A percentile compares a stretch with the other conserved stretches of the same genome.
Evolutionary conservation across 2,797 vertebrate genomes (phyloP).

Genomic region (Molossus molossus): DNA sequence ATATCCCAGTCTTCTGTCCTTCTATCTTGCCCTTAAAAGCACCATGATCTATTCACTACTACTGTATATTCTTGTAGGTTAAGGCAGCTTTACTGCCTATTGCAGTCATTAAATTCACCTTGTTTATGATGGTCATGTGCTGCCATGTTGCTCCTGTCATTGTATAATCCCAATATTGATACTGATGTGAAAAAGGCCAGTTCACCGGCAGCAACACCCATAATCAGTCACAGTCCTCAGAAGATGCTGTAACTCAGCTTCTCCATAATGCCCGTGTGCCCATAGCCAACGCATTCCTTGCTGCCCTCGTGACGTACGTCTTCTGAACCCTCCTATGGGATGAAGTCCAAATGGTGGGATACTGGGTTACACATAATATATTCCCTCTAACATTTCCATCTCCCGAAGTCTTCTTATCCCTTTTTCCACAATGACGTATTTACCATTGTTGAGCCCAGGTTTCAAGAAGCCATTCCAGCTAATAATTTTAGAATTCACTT

Average conservation of each 20-base stretch:
- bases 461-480: background rate
- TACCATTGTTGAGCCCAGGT: background rate
- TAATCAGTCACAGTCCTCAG: background rate
- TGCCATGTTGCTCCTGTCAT: background rate
- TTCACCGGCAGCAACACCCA: background rate
- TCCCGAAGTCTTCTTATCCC: background rate
- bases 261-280: background rate
- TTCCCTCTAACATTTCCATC: background rate
- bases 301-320: background rate
- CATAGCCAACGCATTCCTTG: background rate
- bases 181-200: background rate
- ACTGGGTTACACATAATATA: background rate
- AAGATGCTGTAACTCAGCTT: background rate
- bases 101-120: background rate
- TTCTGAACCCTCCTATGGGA: background rate
- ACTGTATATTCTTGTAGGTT: background rate
- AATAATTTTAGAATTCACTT: background rate
- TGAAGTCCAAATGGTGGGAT: background rate
- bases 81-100: background rate
- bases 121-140: background rate
- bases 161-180: background rate
- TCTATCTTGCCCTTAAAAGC: background rate
- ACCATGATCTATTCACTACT: background rate
- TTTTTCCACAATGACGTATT: background rate
- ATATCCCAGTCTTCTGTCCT: background rate